Percentiles rank a stretch among this genome's conserved stretches.
Conservation (phyloP, 2,888 invertebrate species). For the Hemistola chrysoprasaria region DNA sequence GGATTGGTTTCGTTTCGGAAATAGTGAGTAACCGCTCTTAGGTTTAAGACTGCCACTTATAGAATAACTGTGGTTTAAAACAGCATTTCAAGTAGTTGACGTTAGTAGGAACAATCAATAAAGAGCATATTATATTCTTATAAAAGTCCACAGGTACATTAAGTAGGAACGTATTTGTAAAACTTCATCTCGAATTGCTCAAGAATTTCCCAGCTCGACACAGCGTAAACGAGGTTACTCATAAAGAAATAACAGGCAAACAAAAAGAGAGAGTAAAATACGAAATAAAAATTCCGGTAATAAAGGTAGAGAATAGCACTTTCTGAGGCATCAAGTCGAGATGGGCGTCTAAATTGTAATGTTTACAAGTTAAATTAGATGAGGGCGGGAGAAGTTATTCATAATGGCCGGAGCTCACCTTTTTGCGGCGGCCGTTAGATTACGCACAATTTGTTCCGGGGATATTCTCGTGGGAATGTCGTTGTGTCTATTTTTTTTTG, state of each 20-base stretch:
- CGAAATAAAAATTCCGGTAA: conserved; percentile 62
- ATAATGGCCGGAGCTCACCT: conserved; percentile 60
- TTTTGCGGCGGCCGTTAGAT: conserved; percentile 58
- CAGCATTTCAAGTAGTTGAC: too few species aligned
- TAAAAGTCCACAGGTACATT: too few species aligned
- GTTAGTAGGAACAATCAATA: too few species aligned
- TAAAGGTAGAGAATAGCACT: conserved; percentile 67
- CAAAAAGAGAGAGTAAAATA: conserved; percentile 50
- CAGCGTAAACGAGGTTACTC: conserved; percentile 48
- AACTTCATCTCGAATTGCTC: conserved; percentile 20
- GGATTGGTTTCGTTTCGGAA: too few species aligned
- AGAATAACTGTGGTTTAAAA: too few species aligned
- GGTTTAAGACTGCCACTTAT: too few species aligned
- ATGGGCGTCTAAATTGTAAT: conserved; percentile 73
- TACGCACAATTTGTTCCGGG: conserved; percentile 60
- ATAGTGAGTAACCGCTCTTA: too few species aligned
- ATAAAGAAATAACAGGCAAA: conserved; percentile 57
- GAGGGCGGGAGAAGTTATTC: conserved; percentile 66
- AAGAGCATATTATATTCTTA: too few species aligned
- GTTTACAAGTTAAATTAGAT: conserved; percentile 78
- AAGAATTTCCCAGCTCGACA: conserved; percentile 20
- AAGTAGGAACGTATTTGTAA: neutral
- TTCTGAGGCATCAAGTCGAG: conserved; percentile 67
- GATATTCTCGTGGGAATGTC: conserved; percentile 9
- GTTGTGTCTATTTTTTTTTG: neutral